Conservation (phyloP, 1,140 invertebrate species). For the Hyles euphorbiae region DNA sequence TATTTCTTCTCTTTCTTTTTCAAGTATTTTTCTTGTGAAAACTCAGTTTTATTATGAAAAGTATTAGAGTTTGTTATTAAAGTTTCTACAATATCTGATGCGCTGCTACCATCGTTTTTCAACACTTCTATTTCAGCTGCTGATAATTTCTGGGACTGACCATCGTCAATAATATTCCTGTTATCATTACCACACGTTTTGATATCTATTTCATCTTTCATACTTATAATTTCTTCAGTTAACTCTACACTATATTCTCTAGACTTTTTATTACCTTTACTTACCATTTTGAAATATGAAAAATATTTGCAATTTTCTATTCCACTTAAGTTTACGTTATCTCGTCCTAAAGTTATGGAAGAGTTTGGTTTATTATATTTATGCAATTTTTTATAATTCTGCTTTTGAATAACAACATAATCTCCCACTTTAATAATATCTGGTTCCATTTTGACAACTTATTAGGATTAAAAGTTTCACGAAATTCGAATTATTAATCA, state of each 20-base stretch:
- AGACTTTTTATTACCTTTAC: constrained; percentile 75
- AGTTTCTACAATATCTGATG: constrained; percentile 89
- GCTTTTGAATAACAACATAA: constrained; percentile 84
- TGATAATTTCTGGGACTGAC: constrained; percentile 89
- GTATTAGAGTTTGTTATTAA: constrained; percentile 93
- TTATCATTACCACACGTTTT: constrained; percentile 86
- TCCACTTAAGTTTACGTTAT: constrained; percentile 82
- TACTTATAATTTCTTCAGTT: constrained; percentile 71
- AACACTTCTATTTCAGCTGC: constrained; percentile 88
- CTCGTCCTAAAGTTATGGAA: constrained; percentile 80
- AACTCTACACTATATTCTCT: constrained; percentile 77
- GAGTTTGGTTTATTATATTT: constrained; percentile 80
- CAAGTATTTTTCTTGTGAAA: constrained; percentile 95
- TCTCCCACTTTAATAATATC: constrained; percentile 75
- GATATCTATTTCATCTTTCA: constrained; percentile 74
- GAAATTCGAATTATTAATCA: too few species aligned
- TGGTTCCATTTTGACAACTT: constrained; percentile 25
- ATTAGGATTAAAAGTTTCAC: neutral
- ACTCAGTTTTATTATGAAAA: constrained; percentile 91
- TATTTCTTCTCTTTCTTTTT: constrained; percentile 96
- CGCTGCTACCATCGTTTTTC: constrained; percentile 83
- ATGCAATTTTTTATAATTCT: constrained; percentile 85
- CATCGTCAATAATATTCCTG: constrained; percentile 88
- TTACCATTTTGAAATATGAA: constrained; percentile 87
- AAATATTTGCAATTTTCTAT: constrained; percentile 85